Percentiles rank a stretch among this genome's conserved stretches.
These are phyloP conservation scores for Intellagama lesueurii DNA, from an alignment of 2,797 vertebrate species.

Conservation along the genomic window DNA sequence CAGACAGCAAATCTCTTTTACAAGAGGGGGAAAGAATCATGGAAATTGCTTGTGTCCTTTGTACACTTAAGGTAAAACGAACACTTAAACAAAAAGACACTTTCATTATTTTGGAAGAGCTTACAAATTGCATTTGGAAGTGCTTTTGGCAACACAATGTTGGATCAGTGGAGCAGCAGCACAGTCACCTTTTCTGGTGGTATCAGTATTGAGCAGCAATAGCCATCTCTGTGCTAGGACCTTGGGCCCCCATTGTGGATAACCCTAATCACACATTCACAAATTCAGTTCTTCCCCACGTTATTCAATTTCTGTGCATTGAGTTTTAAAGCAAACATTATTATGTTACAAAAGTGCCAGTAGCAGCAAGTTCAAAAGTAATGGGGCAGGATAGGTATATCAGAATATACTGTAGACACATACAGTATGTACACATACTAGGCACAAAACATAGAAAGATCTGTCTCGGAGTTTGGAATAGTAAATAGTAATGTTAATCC, in stretches of 20 bases:
- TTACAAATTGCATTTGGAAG: not conserved
- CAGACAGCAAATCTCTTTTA: not conserved
- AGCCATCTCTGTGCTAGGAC: no score
- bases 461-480: not conserved
- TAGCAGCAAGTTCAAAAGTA: not conserved
- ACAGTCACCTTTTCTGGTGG: not conserved
- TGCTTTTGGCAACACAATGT: not conserved
- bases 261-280: not conserved
- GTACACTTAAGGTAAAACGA: not conserved
- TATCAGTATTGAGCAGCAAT: not conserved
- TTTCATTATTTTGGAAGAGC: slow-evolving; percentile 16
- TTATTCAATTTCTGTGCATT: not conserved
- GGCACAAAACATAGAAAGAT: not conserved
- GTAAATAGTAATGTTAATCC: not conserved
- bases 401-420: not conserved
- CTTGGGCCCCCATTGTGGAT: not conserved
- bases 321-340: not conserved
- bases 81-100: not conserved
- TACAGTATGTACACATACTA: not conserved
- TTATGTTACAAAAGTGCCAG: not conserved
- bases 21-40: not conserved
- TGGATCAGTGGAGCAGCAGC: not conserved
- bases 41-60: not conserved
- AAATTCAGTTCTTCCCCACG: not conserved
- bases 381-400: not conserved